These are phyloP conservation scores for Chirona hameri DNA, from an alignment of 2,888 invertebrate species.

Conservation along the genomic window DNA sequence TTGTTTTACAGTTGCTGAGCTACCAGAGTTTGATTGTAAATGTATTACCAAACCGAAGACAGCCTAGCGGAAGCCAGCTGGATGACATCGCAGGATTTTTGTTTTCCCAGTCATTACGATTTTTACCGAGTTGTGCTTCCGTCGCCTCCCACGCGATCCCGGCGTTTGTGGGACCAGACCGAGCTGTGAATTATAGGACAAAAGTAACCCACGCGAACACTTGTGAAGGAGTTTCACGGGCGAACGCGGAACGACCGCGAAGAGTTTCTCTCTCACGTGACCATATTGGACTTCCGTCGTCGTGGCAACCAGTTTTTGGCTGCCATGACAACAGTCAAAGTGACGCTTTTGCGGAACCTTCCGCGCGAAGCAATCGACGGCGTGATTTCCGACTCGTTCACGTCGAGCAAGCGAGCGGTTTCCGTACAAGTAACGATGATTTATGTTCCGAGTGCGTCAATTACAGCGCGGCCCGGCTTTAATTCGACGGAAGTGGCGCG, in stretches of 20 bases:
- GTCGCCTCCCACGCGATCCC: not conserved
- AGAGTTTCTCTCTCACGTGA: not conserved
- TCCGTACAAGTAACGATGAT: not conserved
- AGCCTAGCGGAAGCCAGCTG: too few species aligned
- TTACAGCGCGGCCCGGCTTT: not conserved
- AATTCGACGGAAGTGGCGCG: slow-evolving; percentile 3
- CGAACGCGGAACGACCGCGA: too few species aligned
- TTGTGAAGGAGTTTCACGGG: not conserved
- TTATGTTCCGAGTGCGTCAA: not conserved
- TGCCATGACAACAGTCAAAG: not conserved
- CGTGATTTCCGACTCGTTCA: not conserved
- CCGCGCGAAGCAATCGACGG: not conserved
- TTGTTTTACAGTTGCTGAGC: too few species aligned
- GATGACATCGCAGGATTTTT: not conserved
- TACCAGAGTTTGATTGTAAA: too few species aligned
- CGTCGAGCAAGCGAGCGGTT: not conserved
- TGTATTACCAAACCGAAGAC: too few species aligned
- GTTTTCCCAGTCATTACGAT: not conserved
- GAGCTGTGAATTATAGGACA: not conserved
- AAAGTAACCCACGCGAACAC: not conserved
- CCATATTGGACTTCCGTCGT: not conserved
- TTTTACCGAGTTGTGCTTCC: not conserved
- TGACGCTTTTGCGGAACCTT: not conserved
- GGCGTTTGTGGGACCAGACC: not conserved
- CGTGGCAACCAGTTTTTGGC: too few species aligned